A percentile compares a stretch with the other conserved stretches of the same genome.
phyloP scores from a whole-genome alignment of 2,888 invertebrate genomes.

The Elegia similella region DNA sequence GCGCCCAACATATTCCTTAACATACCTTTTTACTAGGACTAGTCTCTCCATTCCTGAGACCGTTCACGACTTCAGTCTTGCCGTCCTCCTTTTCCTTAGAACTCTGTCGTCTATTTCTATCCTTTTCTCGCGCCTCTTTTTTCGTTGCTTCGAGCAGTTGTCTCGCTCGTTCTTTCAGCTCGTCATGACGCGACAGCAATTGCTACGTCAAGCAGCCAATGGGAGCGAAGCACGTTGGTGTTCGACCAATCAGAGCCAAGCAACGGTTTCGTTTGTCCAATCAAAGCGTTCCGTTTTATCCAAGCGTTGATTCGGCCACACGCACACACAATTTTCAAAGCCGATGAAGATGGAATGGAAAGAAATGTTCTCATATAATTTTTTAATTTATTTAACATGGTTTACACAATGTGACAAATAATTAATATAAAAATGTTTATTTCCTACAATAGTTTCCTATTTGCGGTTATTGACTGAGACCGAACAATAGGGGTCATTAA shows the following conservation, averaged over 20 bases:
- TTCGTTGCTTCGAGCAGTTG: constrained; percentile 91
- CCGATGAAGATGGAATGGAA: constrained; percentile 56
- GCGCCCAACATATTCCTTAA: background rate
- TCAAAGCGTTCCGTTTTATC: constrained; percentile 29
- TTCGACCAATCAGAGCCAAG: constrained; percentile 31
- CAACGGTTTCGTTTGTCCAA: constrained; percentile 42
- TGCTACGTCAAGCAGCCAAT: constrained; percentile 73
- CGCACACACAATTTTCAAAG: constrained; percentile 54
- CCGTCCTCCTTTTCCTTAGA: constrained; percentile 81
- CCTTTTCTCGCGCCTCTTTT: constrained; percentile 82
- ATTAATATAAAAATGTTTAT: no score
- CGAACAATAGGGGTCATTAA: no score
- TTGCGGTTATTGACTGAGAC: background rate
- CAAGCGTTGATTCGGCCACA: constrained; percentile 41
- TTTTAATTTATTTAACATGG: background rate
- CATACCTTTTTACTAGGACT: constrained; percentile 66
- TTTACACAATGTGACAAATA: background rate
- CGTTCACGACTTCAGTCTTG: constrained; percentile 83
- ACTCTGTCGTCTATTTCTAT: constrained; percentile 52
- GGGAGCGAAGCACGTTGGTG: constrained; percentile 23
- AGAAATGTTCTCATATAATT: constrained; percentile 44
- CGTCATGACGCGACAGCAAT: constrained; percentile 89
- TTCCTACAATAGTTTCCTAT: no score
- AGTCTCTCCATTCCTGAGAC: constrained; percentile 59
- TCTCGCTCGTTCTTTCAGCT: constrained; percentile 91